Evolutionary conservation across 2,797 vertebrate genomes (phyloP), one percentile per base, ranked within the genome.

Genomic region (Coilia nasus): DNA sequence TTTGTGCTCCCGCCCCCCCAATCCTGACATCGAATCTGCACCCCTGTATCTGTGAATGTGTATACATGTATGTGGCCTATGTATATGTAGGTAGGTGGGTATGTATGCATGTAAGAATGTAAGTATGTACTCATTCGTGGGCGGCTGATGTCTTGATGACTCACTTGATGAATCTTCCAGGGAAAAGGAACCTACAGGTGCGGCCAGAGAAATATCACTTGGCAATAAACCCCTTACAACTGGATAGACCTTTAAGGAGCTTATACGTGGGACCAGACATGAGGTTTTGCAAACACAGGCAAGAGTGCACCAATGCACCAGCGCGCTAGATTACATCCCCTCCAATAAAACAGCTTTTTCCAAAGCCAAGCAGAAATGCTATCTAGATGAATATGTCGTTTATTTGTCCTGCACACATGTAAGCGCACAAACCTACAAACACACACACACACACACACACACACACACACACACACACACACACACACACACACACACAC

Each of bases 231-330:
- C 46, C 10, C 82, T 78, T 78, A 62, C 80, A 81, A 62, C 83
- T 88, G 89, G 86, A 85, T 84, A 71, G 84, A 89, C 41, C 81
- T 57, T 35, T 84, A 88, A 87, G 87, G 44, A 85, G 82, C 83
- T 83, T 59, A 54, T 62, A 84, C 81, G 82, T 75, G 81, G 56
- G 86, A 87, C 86, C 84, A 78, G 81, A 67, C 64, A 44, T 56
- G 64, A 78, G 86, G 82, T 82, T 82, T 71, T 78, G 81, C 88
- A 86, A 85, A 35, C 81, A 28, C 82, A 83, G 81, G 41, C 44
- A 82, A 47, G 17, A 31, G 71, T 41, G 62, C 15, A 10, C 57
- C 28, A 50, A 71, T 71, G 21, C 14, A n/a, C 0, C 31, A 78
- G 9, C 71, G 41, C 19, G 71, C 35, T 41, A 78, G 71, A 78